Base-by-base conservation (phyloP, 2,113 vertebrate genomes). In the Grammomys surdaster region DNA sequence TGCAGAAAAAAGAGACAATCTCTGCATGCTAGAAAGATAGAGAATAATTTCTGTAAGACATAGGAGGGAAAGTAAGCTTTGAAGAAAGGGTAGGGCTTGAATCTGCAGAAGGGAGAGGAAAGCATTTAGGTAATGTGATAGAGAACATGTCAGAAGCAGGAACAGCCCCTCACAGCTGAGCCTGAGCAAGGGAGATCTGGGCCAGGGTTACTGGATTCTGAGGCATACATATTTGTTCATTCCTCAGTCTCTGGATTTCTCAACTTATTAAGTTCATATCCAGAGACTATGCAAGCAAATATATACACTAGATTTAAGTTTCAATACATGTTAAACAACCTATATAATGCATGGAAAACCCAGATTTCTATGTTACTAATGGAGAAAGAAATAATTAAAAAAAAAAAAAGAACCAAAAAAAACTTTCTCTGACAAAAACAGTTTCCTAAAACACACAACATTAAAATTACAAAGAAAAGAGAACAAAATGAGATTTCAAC, bases 401-500 rank as follows among this genome's bases (percentile, higher is more conserved):
- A 26, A 63, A 65, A 65, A 76, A 65, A 26, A 63, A 63, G 72
- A 65, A 76, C 91, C 90, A 46, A 51, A 51, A 90, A 46, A 43
- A 65, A 96, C 94, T 85, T 81, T 90, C 26, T 90, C 69, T 93
- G 17, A 77, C 22, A 51, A 78, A 90, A 93, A 11, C 48, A 88
- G 24, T 75, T 33, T 43, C 60, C 67, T 92, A 93, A 90, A 95
- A 89, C 65, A 82, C 43, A 96, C 81, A 88, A 43, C 78, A 90
- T 80, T 80, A 70, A 51, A 96, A 80, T 69, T 69, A 88, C 88
- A 81, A 88, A 58, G 81, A 77, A 92, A 72, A 91, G 93, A 89
- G 86, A 70, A 75, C 5, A 89, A 82, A 87, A 65, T 86, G 86
- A 89, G 7, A 26, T 56, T 70, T 95, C 81, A 85, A 65, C 36